phyloP scores from a whole-genome alignment of 2,888 invertebrate species.

The Embidobia sp. region DNA sequence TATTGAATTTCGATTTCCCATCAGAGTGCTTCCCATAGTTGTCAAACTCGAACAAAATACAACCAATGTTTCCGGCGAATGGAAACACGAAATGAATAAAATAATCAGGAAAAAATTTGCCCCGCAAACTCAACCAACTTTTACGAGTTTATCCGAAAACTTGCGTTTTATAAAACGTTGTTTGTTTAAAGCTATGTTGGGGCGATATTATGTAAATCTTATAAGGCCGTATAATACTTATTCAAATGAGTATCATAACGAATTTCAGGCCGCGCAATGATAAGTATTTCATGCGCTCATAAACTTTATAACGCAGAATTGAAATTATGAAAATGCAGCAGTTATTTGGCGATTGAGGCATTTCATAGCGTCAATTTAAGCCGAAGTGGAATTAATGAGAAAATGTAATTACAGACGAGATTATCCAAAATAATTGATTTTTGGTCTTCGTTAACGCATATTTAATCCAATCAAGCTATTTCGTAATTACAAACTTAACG shows the following conservation, averaged over 20 bases:
- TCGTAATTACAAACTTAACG: too few species aligned
- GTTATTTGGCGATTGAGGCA: not conserved
- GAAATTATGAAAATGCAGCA: constrained; percentile 11
- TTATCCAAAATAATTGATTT: not conserved
- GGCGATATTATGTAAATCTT: constrained; percentile 29
- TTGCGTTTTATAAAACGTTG: constrained; percentile 12
- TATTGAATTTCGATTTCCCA: not conserved
- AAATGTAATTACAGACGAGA: not conserved
- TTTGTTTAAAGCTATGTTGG: constrained; percentile 2
- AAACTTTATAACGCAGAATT: constrained; percentile 16
- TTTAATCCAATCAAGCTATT: too few species aligned
- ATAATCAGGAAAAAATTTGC: constrained; percentile 3
- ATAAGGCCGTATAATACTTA: constrained; percentile 24
- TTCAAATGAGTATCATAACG: constrained; percentile 26
- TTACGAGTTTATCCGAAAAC: constrained; percentile 10
- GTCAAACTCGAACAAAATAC: not conserved
- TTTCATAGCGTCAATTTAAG: not conserved
- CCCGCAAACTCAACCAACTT: not conserved
- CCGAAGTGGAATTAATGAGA: not conserved
- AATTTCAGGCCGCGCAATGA: constrained; percentile 16
- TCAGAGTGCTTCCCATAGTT: not conserved
- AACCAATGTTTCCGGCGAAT: not conserved
- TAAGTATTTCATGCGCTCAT: constrained; percentile 15
- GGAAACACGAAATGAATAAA: not conserved
- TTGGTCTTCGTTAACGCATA: not conserved